Conservation (phyloP, 1,140 invertebrate genomes). For the Platyscapa corneri region DNA sequence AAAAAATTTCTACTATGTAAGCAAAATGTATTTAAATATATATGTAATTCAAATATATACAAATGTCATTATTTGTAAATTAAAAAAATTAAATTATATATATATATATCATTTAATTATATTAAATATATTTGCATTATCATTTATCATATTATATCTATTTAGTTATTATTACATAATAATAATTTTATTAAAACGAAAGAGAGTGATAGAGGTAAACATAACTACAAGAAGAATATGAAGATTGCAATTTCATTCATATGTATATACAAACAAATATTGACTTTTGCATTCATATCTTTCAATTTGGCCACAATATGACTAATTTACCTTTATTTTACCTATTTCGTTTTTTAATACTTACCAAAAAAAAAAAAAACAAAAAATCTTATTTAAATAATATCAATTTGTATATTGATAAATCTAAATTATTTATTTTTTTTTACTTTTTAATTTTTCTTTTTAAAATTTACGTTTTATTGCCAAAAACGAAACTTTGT, state of each 20-base stretch:
- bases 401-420: background rate
- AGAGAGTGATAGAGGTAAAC: too few relatives aligned
- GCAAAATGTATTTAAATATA: too few relatives aligned
- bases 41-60: too few relatives aligned
- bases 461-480: background rate
- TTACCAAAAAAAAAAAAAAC: background rate
- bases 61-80: too few relatives aligned
- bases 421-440: background rate
- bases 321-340: background rate
- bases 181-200: too few relatives aligned
- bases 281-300: background rate
- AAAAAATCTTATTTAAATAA: conserved; percentile 3
- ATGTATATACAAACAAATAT: too few relatives aligned
- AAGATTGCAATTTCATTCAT: background rate
- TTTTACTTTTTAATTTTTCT: background rate
- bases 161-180: too few relatives aligned
- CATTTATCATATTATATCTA: too few relatives aligned
- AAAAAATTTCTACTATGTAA: too few relatives aligned
- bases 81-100: too few relatives aligned
- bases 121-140: too few relatives aligned
- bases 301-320: background rate
- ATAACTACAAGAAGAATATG: background rate
- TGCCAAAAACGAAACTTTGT: conserved; percentile 5
- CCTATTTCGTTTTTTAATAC: background rate
- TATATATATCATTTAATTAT: too few relatives aligned